Evolutionary conservation across 1,140 invertebrate genomes (phyloP), one percentile per base, ranked within the genome.

Genomic region (Tenebrio molitor): DNA sequence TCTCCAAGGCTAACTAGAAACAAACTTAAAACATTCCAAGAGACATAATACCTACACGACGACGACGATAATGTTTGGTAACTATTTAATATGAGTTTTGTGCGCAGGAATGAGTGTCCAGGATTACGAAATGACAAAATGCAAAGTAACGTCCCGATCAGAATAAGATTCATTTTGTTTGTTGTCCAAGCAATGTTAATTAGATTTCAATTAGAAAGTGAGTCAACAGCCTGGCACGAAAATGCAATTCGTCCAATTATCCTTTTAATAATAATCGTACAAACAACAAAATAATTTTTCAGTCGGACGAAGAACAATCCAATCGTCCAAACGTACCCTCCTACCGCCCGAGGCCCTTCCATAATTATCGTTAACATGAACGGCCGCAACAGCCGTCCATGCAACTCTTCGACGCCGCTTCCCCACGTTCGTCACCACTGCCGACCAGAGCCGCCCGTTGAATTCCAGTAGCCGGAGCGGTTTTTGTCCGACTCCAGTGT

Each of bases 401-500:
- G 7, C 10, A 16, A 53, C 14, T 44, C 16, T 1, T 39, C 14
- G 8, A 5, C 46, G n/a, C 12, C 6, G 2, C 12, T 10, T 3
- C 14, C 14, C n/a, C 33, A 8, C 0, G 5, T 0, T 4, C 15
- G 10, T 0, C 2, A 1, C 17, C 3, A 25, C 1, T 17, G 10
- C 63, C 14, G 23, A 7, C 15, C n/a, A 19, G 63, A 15, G 1
- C 63, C 33, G 12, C 16, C 10, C 6, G 34, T 33, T 39, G 34
- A 69, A 69, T 69, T 69, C 67, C 67, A 50, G 67, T 69, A 69
- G 67, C 67, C 44, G 46, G 34, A 69, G 44, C 25, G 23, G 67
- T 69, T 69, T 69, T 69, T 69, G 67, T 34, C 8, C 36, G 19
- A n/a, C 14, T 12, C 8, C 25, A 29, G 67, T 69, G 50, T 58